Base-by-base conservation (phyloP, 2,888 invertebrate species). In the Imbricaverruca yamaguchii region DNA sequence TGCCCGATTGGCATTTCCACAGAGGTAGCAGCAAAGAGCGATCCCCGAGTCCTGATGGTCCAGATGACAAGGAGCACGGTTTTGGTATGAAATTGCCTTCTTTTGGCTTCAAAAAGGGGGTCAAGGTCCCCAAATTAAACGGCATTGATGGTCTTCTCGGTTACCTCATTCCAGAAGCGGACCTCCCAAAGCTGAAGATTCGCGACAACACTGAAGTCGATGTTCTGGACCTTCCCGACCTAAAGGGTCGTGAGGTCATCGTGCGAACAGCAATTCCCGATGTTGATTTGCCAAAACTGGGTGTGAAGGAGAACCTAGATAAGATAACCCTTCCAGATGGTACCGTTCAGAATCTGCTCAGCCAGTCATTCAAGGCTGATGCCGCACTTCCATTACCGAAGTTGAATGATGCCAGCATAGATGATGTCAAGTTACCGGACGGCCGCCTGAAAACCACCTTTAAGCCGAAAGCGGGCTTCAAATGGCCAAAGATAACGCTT, bases 81-180 rank as follows among this genome's bases (percentile, higher is more conserved):
- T 59, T 79, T n/a, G 23, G 78, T 23, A 59, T 79, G 57, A 79
- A 79, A 15, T 57, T 79, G 59, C 79, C 79, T 12, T 79, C 79
- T 11, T 79, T 79, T 25, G 56, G 57, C 13, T 79, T 79, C 25
- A 23, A 23, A 13, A 79, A 79, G 10, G 57, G 79, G 11, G 23
- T 13, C 4, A 79, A 79, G 79, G 13, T 59, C 4, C 79, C 79
- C 7, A 79, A 79, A 23, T n/a, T 79, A 3, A 25, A 79, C 23
- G 79, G 79, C 12, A 56, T 79, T 6, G 79, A 79, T 15, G 57
- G 79, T 9, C n/a, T 79, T n/a, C 79, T 79, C 18, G 57, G 23
- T 1, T 79, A 79, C 79, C 57, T 79, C 7, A 23, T 79, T 0
- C 79, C 79, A 4, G 57, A 23, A 11, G 13, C 57, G 11, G 79